Evolutionary conservation across 2,888 invertebrate species (phyloP).

Genomic region (Zeuzera pyrina): DNA sequence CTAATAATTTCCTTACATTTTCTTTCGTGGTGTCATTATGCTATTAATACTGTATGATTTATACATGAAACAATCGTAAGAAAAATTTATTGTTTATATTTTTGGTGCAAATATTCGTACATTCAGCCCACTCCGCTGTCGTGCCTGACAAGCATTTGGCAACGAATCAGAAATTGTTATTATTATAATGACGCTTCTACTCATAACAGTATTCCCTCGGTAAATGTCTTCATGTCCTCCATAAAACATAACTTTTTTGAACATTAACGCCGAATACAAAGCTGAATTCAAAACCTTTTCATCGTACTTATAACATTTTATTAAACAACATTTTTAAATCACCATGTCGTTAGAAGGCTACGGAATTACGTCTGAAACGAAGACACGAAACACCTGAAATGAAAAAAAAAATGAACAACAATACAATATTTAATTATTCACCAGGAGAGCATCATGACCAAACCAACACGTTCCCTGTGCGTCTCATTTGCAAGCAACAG

Average conservation of each 20-base stretch:
- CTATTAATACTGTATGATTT: slow-evolving; percentile 32
- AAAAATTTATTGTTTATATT: slow-evolving; percentile 43
- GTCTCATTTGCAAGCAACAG: slow-evolving; percentile 72
- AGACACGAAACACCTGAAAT: neutral
- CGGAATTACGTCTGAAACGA: too few species aligned
- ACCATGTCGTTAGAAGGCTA: too few species aligned
- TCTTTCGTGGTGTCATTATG: slow-evolving; percentile 13
- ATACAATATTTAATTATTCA: slow-evolving; percentile 59
- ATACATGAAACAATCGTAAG: slow-evolving; percentile 27
- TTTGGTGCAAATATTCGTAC: slow-evolving; percentile 38
- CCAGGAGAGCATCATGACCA: slow-evolving; percentile 56
- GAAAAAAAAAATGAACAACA: slow-evolving; percentile 23
- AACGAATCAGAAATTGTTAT: slow-evolving; percentile 57
- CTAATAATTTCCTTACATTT: slow-evolving; percentile 6
- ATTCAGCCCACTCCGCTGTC: slow-evolving; percentile 37
- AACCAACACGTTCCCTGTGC: slow-evolving; percentile 49
- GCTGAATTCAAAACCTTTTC: too few species aligned
- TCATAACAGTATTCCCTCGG: slow-evolving; percentile 58
- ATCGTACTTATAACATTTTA: neutral
- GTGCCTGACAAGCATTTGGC: slow-evolving; percentile 36
- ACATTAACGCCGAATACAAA: slow-evolving; percentile 45
- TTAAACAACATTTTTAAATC: too few species aligned
- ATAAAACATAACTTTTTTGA: slow-evolving; percentile 45
- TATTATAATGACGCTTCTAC: slow-evolving; percentile 53
- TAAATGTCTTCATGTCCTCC: slow-evolving; percentile 48